A percentile compares a stretch with the other conserved stretches of the same genome.
phyloP scores from a whole-genome alignment of 2,888 invertebrate species.

The Amphiduros pacificus region DNA sequence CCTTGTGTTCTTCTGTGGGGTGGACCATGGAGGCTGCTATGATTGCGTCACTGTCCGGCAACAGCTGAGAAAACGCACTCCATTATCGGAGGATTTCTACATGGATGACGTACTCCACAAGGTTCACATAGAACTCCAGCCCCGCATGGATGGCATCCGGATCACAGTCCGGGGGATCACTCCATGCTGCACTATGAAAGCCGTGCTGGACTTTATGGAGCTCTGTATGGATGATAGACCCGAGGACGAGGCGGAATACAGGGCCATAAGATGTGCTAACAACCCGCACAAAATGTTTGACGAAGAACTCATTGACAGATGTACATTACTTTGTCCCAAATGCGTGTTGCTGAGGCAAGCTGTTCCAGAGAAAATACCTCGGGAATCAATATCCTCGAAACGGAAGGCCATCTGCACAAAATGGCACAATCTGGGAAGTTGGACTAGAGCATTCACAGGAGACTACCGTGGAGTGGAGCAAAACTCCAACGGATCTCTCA shows the following conservation, averaged over 20 bases:
- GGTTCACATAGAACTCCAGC: conserved; percentile 34
- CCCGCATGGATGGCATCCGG: conserved; percentile 29
- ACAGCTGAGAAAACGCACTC: conserved; percentile 16
- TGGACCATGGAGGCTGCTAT: conserved; percentile 37
- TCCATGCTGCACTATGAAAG: conserved; percentile 37
- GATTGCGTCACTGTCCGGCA: conserved; percentile 31
- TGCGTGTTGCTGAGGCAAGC: conserved; percentile 32
- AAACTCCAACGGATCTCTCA: conserved; percentile 22
- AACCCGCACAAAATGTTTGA: conserved; percentile 9
- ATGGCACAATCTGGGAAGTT: conserved; percentile 39
- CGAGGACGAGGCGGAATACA: conserved; percentile 27
- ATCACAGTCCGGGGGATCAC: conserved; percentile 34
- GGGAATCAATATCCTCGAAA: conserved; percentile 26
- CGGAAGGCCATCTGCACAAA: conserved; percentile 35
- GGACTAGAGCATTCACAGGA: conserved; percentile 35
- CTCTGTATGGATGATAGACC: conserved; percentile 35
- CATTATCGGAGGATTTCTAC: conserved; percentile 13
- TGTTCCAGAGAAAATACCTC: conserved; percentile 31
- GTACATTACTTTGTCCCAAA: conserved; percentile 33
- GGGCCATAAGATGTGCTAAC: conserved; percentile 5
- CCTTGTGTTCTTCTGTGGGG: conserved; percentile 33
- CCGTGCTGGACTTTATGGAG: conserved; percentile 34
- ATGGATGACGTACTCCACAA: conserved; percentile 36
- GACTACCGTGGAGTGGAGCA: conserved; percentile 29
- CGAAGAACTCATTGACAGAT: conserved; percentile 9